Evolutionary conservation across 2,888 invertebrate genomes (phyloP).

Genomic region (Agrotis ipsilon): DNA sequence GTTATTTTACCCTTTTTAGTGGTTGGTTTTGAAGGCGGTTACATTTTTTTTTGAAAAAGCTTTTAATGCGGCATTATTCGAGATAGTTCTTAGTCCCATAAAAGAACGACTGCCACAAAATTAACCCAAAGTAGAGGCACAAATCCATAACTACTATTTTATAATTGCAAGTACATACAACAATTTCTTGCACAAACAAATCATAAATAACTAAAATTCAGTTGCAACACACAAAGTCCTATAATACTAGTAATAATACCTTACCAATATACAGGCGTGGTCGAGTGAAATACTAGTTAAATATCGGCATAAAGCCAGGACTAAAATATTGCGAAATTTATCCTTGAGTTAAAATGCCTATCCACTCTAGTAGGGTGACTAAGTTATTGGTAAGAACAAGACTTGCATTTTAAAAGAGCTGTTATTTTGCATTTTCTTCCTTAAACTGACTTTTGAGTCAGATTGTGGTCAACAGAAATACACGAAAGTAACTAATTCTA

Average conservation of each 20-base stretch:
- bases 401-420: not conserved
- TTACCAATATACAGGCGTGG: conserved; percentile 28
- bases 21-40: too few species aligned
- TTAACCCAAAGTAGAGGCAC: too few species aligned
- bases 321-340: conserved; percentile 37
- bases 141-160: not conserved
- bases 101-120: too few species aligned
- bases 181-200: not conserved
- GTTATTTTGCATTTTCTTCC: not conserved
- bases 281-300: conserved; percentile 25
- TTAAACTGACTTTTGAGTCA: too few species aligned
- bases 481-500: too few species aligned
- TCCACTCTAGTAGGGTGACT: conserved; percentile 51
- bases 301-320: conserved; percentile 34
- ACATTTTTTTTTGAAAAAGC: too few species aligned
- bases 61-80: too few species aligned
- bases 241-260: conserved; percentile 22
- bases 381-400: not conserved
- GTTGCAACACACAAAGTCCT: conserved; percentile 14
- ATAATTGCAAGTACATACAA: not conserved
- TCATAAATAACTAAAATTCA: not conserved
- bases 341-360: conserved; percentile 48
- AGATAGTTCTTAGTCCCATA: too few species aligned
- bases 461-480: too few species aligned
- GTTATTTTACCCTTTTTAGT: too few species aligned